Conservation (phyloP, 2,113 vertebrate species). For the Ia io region DNA sequence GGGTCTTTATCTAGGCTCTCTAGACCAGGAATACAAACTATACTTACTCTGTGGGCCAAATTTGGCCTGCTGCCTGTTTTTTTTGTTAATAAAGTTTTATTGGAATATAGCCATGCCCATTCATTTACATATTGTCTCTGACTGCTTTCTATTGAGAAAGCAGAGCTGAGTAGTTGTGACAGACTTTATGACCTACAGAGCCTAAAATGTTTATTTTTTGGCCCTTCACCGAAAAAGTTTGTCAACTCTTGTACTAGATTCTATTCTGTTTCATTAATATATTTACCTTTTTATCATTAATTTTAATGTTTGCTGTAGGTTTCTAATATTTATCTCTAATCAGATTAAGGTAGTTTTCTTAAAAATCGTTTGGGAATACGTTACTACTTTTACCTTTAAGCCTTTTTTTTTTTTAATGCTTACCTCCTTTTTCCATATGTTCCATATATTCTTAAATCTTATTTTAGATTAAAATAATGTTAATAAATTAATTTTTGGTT, state of each 20-base stretch:
- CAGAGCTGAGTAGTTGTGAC: neutral
- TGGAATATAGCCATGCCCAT: neutral
- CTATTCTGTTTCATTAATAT: constrained; percentile 19
- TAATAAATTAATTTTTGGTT: neutral
- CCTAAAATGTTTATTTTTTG: neutral
- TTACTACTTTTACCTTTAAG: neutral
- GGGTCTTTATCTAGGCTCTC: neutral
- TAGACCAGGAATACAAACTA: neutral
- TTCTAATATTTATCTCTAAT: neutral
- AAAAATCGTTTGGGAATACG: neutral
- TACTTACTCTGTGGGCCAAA: neutral
- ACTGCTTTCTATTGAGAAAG: constrained; percentile 13
- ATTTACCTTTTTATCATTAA: neutral
- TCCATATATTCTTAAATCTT: constrained; percentile 4
- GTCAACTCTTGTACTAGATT: neutral
- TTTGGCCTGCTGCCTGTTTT: neutral
- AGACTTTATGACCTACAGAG: neutral
- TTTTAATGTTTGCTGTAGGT: neutral
- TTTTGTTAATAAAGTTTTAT: constrained; percentile 12
- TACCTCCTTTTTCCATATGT: neutral
- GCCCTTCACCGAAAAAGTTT: neutral
- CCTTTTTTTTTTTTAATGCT: neutral
- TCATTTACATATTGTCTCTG: neutral
- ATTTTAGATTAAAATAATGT: neutral
- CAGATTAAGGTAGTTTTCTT: neutral